Evolutionary conservation across 2,113 vertebrate species (phyloP), one percentile per base, ranked within the genome.

Genomic region (Sciurus niger): DNA sequence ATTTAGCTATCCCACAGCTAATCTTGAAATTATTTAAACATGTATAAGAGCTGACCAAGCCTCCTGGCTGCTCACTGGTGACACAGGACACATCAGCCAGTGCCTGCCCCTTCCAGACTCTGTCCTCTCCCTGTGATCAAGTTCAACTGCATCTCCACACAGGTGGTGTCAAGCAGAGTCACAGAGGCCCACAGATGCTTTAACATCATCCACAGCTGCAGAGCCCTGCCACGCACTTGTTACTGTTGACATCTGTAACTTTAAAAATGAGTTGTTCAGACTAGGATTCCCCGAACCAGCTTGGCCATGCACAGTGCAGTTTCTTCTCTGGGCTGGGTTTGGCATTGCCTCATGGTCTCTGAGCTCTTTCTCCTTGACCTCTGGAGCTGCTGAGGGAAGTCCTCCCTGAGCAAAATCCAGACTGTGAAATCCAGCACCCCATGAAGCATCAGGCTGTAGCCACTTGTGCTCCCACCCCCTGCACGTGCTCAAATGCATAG

Each of bases 241-340:
- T 9, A 63, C 25, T 28, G 72, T 53, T 13, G 3, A 14, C 1
- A 0, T 40, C 13, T 30, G 8, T 30, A 16, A 18, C 63, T 78
- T 46, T 18, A 4, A 16, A 48, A 73, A 18, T 3, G 8, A 34
- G 11, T 63, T 3, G 9, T 63, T n/a, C 63, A 28, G 60, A 63
- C 60, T 25, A 28, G 25, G 60, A 63, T 7, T 28, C 60, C 24
- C 60, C 24, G 25, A 28, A 16, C 68, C n/a, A 13, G 22, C 37
- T 78, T 11, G 34, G 17, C 22, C 8, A 43, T 0, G 0, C 0
- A 0, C 6, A 18, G 70, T 30, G 28, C 37, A 25, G 13, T 34
- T 4, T 14, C 4, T 37, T 8, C 28, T 34, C 32, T 3, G 12
- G 46, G 6, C 17, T 25, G 55, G 58, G 30, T 40, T 63, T 24